Evolutionary conservation across 2,797 vertebrate species (phyloP).

Genomic region (Myotis planiceps): DNA sequence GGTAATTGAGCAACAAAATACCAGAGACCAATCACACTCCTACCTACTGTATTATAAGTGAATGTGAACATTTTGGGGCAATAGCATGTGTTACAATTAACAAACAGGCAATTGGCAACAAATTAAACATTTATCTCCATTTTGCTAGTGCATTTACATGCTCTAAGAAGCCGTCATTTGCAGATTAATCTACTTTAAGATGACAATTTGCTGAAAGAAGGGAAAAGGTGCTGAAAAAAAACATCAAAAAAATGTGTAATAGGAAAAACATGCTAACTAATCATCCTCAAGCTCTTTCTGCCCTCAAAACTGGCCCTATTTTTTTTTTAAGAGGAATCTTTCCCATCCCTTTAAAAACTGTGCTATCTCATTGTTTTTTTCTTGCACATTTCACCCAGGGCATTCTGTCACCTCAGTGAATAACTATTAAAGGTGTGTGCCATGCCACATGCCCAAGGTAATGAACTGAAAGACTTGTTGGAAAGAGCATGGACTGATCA

Average conservation of each 20-base stretch:
- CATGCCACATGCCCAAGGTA: not conserved
- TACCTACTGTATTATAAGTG: not conserved
- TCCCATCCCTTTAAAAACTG: not conserved
- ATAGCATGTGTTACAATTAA: not conserved
- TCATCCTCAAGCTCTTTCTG: not conserved
- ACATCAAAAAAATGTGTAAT: not conserved
- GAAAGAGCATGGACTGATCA: not conserved
- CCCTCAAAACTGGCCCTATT: not conserved
- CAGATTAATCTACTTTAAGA: slow-evolving; percentile 18
- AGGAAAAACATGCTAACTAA: not conserved
- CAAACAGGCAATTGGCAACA: not conserved
- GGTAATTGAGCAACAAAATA: not conserved
- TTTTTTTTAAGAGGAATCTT: not conserved
- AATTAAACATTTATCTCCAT: not conserved
- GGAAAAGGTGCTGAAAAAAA: not conserved
- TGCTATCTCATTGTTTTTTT: not conserved
- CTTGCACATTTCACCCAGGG: not conserved
- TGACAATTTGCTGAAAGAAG: slow-evolving; percentile 36
- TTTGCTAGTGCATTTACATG: not conserved
- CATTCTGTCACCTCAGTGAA: not conserved
- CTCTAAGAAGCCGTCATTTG: not conserved
- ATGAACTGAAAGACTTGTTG: not conserved
- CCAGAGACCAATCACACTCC: not conserved
- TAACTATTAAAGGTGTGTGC: not conserved
- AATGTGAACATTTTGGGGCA: not conserved